Conservation (phyloP, 1,140 invertebrate genomes). For the Triops longicaudatus region DNA sequence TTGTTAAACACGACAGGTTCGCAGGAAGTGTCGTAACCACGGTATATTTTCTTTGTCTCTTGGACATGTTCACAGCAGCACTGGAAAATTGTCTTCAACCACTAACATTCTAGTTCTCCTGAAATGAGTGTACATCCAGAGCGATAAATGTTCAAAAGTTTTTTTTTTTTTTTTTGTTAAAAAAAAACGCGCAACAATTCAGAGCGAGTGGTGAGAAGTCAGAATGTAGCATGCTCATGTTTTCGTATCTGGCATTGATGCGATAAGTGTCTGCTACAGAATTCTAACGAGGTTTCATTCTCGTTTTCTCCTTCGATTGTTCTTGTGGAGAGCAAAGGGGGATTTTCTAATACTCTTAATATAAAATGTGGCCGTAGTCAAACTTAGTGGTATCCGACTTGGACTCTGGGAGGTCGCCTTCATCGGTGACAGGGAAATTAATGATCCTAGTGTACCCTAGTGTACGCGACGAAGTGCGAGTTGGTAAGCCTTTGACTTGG, state of each 20-base stretch:
- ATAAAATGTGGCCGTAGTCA: not conserved
- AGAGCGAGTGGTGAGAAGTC: not conserved
- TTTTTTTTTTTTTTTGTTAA: not conserved
- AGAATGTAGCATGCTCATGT: not conserved
- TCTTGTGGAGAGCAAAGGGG: not conserved
- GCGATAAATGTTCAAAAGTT: not conserved
- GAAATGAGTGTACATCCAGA: no score
- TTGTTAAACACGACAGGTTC: no score
- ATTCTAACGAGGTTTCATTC: conserved; percentile 6
- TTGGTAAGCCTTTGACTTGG: no score
- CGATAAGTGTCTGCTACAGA: not conserved
- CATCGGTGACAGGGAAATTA: not conserved
- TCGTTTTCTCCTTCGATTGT: not conserved
- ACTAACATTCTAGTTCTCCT: no score
- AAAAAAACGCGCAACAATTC: not conserved
- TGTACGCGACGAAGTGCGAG: conserved; percentile 4
- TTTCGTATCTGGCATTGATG: not conserved
- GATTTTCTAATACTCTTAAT: not conserved
- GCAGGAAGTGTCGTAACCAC: no score
- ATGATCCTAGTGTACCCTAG: not conserved
- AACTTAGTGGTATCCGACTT: not conserved
- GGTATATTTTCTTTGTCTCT: no score
- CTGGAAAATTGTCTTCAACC: no score
- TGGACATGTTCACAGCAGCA: no score
- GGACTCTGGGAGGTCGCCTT: not conserved